Base-by-base conservation (phyloP, 2,113 vertebrate genomes). In the Halichoeres trimaculatus region DNA sequence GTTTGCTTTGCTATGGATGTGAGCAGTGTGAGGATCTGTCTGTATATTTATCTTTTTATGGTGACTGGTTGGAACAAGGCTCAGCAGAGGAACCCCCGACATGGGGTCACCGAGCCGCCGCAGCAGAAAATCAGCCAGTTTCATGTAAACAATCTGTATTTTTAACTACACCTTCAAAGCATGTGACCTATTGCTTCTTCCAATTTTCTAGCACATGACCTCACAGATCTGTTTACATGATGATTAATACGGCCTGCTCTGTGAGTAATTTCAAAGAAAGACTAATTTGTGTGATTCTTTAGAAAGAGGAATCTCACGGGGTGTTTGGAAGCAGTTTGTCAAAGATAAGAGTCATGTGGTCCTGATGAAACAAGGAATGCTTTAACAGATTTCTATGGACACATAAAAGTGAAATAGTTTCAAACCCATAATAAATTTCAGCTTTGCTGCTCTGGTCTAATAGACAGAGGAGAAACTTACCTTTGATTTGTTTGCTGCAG, bases 1-100 rank as follows among this genome's bases (percentile, higher is more conserved):
- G 74, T 90, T 85, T 85, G 61, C 73, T 89, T 80, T 81, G 55
- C 65, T 81, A 72, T 9, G 75, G 19, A 68, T 76, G 81, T 74
- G 80, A 84, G 58, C 81, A 51, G 36, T 52, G 48, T 35, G 19
- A 85, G 72, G 60, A 76, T 30, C 47, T 70, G 69, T 19, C 50
- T 84, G 79, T 83, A 61, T 87, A 58, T 90, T 84, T 86, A 68
- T 77, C 47, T 85, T 85, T 64, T 78, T 51, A 58, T 53, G 59
- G 66, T 23, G 57, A 73, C 58, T 74, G 50, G 24, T 76, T 58
- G 26, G 47, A 74, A 58, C 10, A 2, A 59, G 70, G 78, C 52
- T 48, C 36, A 17, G 36, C 22, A 64, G 64, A 68, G 30, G 36
- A 64, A 41, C 40, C 35, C 60, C 59, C 41, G 40, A 34, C 43